Evolutionary conservation across 2,888 invertebrate genomes (phyloP).

Genomic region (Microctonus brassicae): DNA sequence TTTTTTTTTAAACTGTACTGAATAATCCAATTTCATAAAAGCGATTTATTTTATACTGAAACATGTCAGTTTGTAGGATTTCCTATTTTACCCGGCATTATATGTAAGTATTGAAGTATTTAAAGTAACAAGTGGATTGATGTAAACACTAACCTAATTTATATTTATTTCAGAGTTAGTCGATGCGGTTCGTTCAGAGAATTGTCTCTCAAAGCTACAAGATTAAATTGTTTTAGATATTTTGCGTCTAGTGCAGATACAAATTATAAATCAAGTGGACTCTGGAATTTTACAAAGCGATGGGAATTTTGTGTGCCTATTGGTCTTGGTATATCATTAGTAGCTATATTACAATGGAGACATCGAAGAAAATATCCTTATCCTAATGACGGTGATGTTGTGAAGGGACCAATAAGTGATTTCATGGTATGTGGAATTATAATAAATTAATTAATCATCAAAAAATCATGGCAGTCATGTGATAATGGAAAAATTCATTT

Average conservation of each 20-base stretch:
- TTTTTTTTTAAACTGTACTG: neutral
- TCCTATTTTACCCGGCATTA: conserved; percentile 21
- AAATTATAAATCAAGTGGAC: conserved; percentile 40
- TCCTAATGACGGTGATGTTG: conserved; percentile 41
- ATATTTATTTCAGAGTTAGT: neutral
- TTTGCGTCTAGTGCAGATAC: conserved; percentile 40
- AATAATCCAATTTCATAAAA: conserved; percentile 16
- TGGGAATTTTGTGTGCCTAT: conserved; percentile 57
- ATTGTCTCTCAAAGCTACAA: conserved; percentile 30
- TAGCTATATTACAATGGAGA: conserved; percentile 58
- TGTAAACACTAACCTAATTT: neutral
- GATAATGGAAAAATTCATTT: too few relatives aligned
- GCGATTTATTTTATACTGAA: conserved; percentile 26
- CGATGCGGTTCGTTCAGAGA: neutral
- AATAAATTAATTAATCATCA: neutral
- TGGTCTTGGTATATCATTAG: conserved; percentile 58
- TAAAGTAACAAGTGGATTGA: neutral
- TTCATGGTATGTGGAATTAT: conserved; percentile 48
- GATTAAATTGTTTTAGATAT: conserved; percentile 32
- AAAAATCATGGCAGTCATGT: too few relatives aligned
- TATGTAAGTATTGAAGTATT: conserved; percentile 12
- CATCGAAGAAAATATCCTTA: conserved; percentile 55
- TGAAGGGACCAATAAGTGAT: conserved; percentile 50
- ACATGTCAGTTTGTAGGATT: conserved; percentile 50
- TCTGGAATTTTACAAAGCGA: conserved; percentile 47